A percentile compares a stretch with the other conserved stretches of the same genome.
phyloP scores from a whole-genome alignment of 2,797 vertebrate genomes.

The Taeniopygia guttata region DNA sequence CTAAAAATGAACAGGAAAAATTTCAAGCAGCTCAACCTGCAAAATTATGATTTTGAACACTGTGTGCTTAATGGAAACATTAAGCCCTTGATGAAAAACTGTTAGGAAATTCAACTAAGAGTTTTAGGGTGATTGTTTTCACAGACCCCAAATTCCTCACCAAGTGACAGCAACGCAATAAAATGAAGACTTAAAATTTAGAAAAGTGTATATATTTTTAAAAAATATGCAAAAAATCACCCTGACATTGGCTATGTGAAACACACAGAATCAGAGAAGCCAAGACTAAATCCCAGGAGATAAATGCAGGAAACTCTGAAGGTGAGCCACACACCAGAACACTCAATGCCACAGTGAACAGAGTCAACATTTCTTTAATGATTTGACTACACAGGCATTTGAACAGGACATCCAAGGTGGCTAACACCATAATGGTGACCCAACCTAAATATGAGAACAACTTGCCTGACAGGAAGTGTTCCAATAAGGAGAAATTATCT shows the following conservation, averaged over 20 bases:
- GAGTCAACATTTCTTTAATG: background rate
- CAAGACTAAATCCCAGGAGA: background rate
- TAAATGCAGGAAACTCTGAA: background rate
- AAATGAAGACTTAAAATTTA: background rate
- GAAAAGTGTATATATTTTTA: background rate
- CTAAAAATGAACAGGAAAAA: background rate
- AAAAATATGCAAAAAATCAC: background rate
- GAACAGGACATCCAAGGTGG: background rate
- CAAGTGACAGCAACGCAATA: background rate
- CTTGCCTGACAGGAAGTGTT: conserved; percentile 46
- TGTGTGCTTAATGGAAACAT: background rate
- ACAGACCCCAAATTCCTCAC: background rate
- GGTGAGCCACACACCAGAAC: background rate
- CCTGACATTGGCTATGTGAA: background rate
- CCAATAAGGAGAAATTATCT: conserved; percentile 37
- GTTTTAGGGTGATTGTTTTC: background rate
- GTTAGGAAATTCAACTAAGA: background rate
- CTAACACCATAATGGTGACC: background rate
- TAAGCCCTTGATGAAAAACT: background rate
- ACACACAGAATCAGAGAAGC: background rate
- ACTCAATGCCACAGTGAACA: background rate
- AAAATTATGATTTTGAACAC: background rate
- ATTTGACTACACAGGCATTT: background rate
- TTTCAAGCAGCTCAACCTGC: background rate
- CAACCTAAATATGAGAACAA: background rate